Percentiles rank a stretch among this genome's conserved stretches.
Conservation (phyloP, 30 jellyfish, hydroid and myxozoan species). For the Calvadosia cruxmelitensis region DNA sequence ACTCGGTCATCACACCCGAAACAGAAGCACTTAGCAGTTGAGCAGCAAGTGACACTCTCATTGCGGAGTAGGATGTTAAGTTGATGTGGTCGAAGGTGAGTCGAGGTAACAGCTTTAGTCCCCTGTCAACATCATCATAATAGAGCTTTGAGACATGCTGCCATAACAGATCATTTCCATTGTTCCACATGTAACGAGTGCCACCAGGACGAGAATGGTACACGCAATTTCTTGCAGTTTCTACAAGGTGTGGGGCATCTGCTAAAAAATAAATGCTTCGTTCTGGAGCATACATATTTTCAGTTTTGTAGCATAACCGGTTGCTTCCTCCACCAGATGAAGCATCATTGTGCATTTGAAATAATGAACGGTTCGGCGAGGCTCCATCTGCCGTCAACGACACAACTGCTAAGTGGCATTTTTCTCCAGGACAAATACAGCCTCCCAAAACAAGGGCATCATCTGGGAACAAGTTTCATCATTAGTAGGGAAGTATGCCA, state of each 20-base stretch:
- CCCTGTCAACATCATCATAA: constrained; percentile 29
- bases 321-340: no score
- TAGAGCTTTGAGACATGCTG: constrained; percentile 26
- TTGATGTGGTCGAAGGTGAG: constrained; percentile 29
- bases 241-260: constrained; percentile 26
- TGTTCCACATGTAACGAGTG: constrained; percentile 65
- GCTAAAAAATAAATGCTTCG: constrained; percentile 29
- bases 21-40: constrained; percentile 41
- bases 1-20: constrained; percentile 9
- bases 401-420: constrained; percentile 4
- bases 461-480: neutral
- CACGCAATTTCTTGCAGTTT: constrained; percentile 23
- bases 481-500: constrained; percentile 5
- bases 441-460: constrained; percentile 14
- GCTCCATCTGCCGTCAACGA: constrained; percentile 7
- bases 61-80: constrained; percentile 31
- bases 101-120: constrained; percentile 42
- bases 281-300: constrained; percentile 24
- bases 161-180: constrained; percentile 43
- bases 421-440: constrained; percentile 2
- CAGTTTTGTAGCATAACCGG: constrained; percentile 28
- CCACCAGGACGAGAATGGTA: constrained; percentile 28
- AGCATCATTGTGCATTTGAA: constrained; percentile 17
- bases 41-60: constrained; percentile 54
- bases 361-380: constrained; percentile 2